Evolutionary conservation across 2,797 vertebrate genomes (phyloP), one percentile per base, ranked within the genome.

Genomic region (Aplochiton taeniatus): DNA sequence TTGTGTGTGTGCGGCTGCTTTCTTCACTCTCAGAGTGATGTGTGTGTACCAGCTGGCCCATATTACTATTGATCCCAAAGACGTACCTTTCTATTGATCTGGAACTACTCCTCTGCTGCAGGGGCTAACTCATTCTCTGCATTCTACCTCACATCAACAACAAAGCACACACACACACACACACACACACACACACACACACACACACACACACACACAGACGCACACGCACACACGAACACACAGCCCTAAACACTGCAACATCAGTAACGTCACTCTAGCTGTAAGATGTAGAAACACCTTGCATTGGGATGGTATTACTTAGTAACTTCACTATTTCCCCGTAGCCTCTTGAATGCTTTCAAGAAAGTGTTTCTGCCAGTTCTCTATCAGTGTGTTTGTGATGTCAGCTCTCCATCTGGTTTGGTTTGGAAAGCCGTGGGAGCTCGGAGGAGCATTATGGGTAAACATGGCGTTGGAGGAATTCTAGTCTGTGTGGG

Each of bases 1-100:
- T 2, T 31, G 31, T 31, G 55, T 41, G 42, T 44, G 42, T 43
- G 56, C 14, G 10, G 44, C 44, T 58, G 9, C 56, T 58, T 16
- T 43, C 42, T 58, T 58, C 43, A 58, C 56, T 58, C 42, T 43
- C 56, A 13, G 56, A 10, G 10, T 52, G 51, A 58, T 62, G 20
- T 42, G 57, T 18, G 44, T 48, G 49, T 45, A 56, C 31, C 14
- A 16, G 51, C 42, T 17, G 31, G 41, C 44, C 68, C 65, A 42
- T 64, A 69, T 72, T 52, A 42, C 8, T 72, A 64, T 59, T 61
- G 60, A 70, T 66, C 56, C 31, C 17, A 20, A 12, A 47, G 59
- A 69, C 50, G 54, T 45, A 46, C 54, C 65, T 66, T 9, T 53
- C 20, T 41, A 63, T 69, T 63, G 72, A 78, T 64, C 14, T 49